These are phyloP conservation scores for Vespertilio murinus DNA, from an alignment of 2,797 vertebrate genomes.

Conservation along the genomic window DNA sequence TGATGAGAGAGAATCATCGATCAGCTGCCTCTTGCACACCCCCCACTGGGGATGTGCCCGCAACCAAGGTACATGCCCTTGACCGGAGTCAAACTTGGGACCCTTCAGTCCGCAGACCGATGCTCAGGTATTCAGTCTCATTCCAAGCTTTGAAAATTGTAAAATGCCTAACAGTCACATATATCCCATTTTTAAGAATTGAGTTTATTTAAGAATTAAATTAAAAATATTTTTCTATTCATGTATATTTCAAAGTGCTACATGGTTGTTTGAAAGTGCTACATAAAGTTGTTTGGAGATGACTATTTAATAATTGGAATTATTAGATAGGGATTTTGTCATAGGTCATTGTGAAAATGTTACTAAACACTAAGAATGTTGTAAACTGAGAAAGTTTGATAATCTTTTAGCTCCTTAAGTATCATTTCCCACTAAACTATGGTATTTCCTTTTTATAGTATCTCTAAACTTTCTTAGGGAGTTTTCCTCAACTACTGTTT, in stretches of 20 bases:
- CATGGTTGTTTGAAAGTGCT: neutral
- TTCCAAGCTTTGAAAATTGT: conserved; percentile 12
- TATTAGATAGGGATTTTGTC: conserved; percentile 21
- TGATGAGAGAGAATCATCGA: no score
- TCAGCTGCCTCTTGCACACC: no score
- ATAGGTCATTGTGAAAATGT: neutral
- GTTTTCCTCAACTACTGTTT: conserved; percentile 84
- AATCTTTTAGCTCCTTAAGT: conserved; percentile 29
- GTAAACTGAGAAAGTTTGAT: neutral
- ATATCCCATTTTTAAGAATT: neutral
- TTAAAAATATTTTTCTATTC: neutral
- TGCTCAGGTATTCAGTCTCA: neutral
- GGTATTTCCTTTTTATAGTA: neutral
- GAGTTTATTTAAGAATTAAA: conserved; percentile 36
- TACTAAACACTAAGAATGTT: neutral
- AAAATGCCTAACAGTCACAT: neutral
- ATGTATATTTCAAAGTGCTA: neutral
- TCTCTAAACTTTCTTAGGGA: conserved; percentile 12
- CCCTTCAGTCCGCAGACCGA: no score
- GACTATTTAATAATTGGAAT: conserved; percentile 29
- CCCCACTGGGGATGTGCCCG: no score
- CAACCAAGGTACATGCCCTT: no score
- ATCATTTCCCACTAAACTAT: neutral
- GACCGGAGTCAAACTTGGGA: no score
- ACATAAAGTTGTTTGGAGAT: conserved; percentile 33